Conservation (phyloP, 2,797 vertebrate species). For the Myoxocephalus aenaeus region DNA sequence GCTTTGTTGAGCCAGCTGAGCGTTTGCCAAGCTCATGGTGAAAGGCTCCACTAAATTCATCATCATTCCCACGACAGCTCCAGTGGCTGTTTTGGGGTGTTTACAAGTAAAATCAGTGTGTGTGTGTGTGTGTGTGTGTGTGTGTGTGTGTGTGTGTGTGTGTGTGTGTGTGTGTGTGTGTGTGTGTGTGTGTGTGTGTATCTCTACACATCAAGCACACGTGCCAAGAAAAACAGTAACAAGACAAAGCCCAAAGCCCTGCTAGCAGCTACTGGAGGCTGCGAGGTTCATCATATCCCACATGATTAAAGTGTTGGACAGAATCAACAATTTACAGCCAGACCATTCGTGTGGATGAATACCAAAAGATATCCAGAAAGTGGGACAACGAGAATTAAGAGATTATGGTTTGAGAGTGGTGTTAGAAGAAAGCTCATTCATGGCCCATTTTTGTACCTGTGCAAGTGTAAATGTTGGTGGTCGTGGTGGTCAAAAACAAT, state of each 20-base stretch:
- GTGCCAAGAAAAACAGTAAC: constrained; percentile 26
- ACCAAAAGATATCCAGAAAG: background rate
- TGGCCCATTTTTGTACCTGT: background rate
- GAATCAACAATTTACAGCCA: background rate
- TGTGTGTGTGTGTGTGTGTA: constrained; percentile 13
- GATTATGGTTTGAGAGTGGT: background rate
- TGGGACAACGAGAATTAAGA: constrained; percentile 6
- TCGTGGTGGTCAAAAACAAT: background rate
- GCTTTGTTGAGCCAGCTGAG: constrained; percentile 59
- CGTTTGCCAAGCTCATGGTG: constrained; percentile 52
- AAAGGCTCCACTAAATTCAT: constrained; percentile 61
- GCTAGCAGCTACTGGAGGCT: constrained; percentile 4
- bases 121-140: constrained; percentile 11
- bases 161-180: constrained; percentile 12
- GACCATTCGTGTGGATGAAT: background rate
- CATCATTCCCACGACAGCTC: constrained; percentile 58
- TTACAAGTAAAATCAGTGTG: constrained; percentile 32
- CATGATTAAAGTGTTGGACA: background rate
- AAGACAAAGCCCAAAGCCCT: constrained; percentile 13
- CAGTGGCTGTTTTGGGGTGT: constrained; percentile 46
- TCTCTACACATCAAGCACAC: constrained; percentile 14
- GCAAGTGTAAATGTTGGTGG: background rate
- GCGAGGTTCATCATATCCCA: constrained; percentile 12
- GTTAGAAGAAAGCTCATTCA: background rate
- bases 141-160: constrained; percentile 15